Evolutionary conservation across 2,113 vertebrate species (phyloP).

Genomic region (Sander vitreus): DNA sequence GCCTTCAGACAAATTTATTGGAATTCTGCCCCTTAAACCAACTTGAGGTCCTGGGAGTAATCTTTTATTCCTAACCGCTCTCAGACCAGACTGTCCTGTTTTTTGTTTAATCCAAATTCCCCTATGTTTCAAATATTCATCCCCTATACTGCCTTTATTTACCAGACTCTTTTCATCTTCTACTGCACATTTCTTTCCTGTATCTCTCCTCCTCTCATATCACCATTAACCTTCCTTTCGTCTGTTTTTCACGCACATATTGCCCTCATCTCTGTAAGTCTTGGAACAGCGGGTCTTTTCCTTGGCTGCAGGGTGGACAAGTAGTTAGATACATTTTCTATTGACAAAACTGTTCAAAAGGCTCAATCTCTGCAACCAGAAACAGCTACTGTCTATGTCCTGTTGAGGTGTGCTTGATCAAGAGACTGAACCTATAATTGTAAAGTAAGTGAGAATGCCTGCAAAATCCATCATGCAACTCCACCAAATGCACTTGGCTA

Average conservation of each 20-base stretch:
- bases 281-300: constrained; percentile 36
- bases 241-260: constrained; percentile 55
- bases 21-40: constrained; percentile 10
- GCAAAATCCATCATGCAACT: constrained; percentile 14
- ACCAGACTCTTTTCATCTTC: constrained; percentile 58
- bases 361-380: constrained; percentile 12
- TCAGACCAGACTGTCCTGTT: not conserved
- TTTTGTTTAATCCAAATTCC: constrained; percentile 20
- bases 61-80: constrained; percentile 6
- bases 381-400: not conserved
- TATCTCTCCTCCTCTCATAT: constrained; percentile 31
- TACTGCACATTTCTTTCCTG: constrained; percentile 35
- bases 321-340: constrained; percentile 1
- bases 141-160: constrained; percentile 49
- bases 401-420: constrained; percentile 1
- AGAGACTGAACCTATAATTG: constrained; percentile 10
- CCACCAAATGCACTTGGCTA: not conserved
- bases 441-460: not conserved
- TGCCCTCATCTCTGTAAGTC: constrained; percentile 48
- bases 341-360: constrained; percentile 8
- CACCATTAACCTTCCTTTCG: constrained; percentile 68
- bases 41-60: not conserved
- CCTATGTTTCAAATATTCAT: constrained; percentile 32
- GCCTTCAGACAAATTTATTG: not conserved
- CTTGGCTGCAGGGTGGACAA: constrained; percentile 21